Evolutionary conservation across 2,797 vertebrate species (phyloP), one percentile per base, ranked within the genome.

Genomic region (Danio aesculapii): DNA sequence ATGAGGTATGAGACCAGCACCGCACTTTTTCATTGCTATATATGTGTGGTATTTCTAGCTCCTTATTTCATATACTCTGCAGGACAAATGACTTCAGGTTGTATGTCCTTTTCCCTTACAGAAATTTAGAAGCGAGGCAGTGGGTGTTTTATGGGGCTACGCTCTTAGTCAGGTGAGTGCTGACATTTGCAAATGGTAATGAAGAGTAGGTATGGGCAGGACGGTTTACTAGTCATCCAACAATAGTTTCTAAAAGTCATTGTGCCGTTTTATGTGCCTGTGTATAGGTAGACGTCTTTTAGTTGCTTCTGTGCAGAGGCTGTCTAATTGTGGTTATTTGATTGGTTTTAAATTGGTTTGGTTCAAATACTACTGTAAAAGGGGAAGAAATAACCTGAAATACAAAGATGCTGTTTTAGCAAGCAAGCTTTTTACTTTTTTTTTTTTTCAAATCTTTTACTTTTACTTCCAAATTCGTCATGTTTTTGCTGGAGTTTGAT

Each of bases 131-230:
- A 92, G 92, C 67, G 94, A 98, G 89, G 94, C 94, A 76, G 89
- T 98, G 86, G 94, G 91, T 86, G 92, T 97, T 63, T 94, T 99
- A 16, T 99, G 98, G 98, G 95, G 59, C 71, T 95, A 97, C 11
- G 93, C 96, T 58, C 88, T 94, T 61, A 96, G 90, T 77, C 90
- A 96, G 94, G 97, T 96, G 86, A 72, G 88, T 74, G 2, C 63
- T 49, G 53, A 52, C 47, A 53, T 47, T 68, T 46, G 9, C n/a
- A 46, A 39, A 47, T 17, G 13, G 52, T 16, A 71, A 57, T 57
- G 52, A 71, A 43, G 12, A 5, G 49, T 10, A 66, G 11, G 69
- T 16, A 55, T 17, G 4, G 16, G 41, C 69, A 13, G 52, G 69
- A 16, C 14, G 8, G 2, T 21, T 50, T 17, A 71, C 30, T 55